Evolutionary conservation across 2,888 invertebrate genomes (phyloP).

Genomic region (Hemithea aestivaria): DNA sequence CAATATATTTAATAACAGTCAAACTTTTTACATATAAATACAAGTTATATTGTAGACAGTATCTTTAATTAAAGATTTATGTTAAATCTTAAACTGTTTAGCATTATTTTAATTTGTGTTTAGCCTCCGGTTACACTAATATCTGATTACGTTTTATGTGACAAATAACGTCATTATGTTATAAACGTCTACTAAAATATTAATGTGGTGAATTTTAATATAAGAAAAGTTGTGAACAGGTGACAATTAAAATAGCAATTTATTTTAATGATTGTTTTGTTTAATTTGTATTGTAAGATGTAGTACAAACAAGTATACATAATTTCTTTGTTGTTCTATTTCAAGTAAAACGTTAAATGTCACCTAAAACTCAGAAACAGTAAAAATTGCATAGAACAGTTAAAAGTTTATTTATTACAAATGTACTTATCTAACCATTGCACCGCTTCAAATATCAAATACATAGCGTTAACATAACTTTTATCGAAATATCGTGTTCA

Average conservation of each 20-base stretch:
- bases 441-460: slow-evolving; percentile 66
- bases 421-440: slow-evolving; percentile 66
- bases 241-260: too few species aligned
- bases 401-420: slow-evolving; percentile 48
- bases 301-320: too few species aligned
- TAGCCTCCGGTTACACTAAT: slow-evolving; percentile 5
- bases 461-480: slow-evolving; percentile 1
- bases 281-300: too few species aligned
- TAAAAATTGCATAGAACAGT: slow-evolving; percentile 38
- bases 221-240: too few species aligned
- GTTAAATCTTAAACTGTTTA: slow-evolving; percentile 26
- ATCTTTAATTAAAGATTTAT: slow-evolving; percentile 57
- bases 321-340: too few species aligned
- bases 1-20: slow-evolving; percentile 46
- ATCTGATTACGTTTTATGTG: slow-evolving; percentile 9
- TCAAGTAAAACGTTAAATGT: slow-evolving; percentile 19
- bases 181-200: too few species aligned
- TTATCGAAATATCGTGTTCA: too few species aligned
- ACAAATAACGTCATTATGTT: slow-evolving; percentile 11
- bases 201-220: too few species aligned
- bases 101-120: slow-evolving; percentile 20
- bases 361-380: neutral
- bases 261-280: too few species aligned
- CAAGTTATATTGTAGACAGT: slow-evolving; percentile 63
- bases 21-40: slow-evolving; percentile 69